Conservation (phyloP, 2,113 vertebrate genomes). For the Saguinus imperator region DNA sequence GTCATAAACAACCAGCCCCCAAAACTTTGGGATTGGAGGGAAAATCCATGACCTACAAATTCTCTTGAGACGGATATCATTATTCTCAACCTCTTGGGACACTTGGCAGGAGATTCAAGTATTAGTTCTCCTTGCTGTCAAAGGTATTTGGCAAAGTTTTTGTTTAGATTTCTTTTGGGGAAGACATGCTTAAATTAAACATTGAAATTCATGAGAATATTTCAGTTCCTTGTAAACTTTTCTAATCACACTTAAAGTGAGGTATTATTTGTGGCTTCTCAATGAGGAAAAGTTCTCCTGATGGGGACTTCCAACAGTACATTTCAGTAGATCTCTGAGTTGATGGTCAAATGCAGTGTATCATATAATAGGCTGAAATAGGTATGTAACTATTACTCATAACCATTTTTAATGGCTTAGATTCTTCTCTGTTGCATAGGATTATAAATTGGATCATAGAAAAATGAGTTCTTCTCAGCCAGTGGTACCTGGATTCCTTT, state of each 20-base stretch:
- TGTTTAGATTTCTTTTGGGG: slow-evolving; percentile 59
- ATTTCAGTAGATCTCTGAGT: slow-evolving; percentile 51
- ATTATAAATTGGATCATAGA: background rate
- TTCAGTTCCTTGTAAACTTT: slow-evolving; percentile 69
- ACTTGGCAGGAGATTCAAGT: background rate
- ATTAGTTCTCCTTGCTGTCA: background rate
- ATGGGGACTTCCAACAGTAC: slow-evolving; percentile 65
- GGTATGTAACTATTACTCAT: background rate
- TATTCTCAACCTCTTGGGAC: background rate
- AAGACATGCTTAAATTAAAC: slow-evolving; percentile 67
- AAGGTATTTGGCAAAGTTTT: slow-evolving; percentile 55
- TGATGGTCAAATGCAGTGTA: background rate
- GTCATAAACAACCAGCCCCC: background rate
- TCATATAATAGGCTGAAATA: background rate
- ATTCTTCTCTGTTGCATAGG: background rate
- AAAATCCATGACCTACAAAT: background rate
- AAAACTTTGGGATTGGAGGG: background rate
- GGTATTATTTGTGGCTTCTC: slow-evolving; percentile 15
- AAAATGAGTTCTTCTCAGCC: slow-evolving; percentile 23
- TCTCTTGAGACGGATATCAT: background rate
- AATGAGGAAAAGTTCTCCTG: slow-evolving; percentile 48
- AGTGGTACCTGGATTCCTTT: background rate
- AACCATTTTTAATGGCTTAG: background rate
- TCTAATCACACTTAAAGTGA: slow-evolving; percentile 52
- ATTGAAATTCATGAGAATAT: slow-evolving; percentile 71